Percentiles rank a stretch among this genome's conserved stretches.
Conservation (phyloP, 2,113 vertebrate species). For the Acanthochromis polyacanthus region DNA sequence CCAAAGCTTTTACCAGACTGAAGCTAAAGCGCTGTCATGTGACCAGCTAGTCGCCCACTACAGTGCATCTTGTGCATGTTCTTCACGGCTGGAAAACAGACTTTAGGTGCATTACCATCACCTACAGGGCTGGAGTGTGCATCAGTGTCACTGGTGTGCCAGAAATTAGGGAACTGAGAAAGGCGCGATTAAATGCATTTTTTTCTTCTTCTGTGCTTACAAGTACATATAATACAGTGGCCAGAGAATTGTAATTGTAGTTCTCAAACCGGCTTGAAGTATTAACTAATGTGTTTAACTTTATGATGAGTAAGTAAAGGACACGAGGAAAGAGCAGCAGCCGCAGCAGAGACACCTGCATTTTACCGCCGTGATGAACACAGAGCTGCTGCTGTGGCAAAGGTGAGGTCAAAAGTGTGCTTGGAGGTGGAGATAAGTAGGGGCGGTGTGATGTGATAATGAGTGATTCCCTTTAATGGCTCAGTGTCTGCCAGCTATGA, state of each 20-base stretch:
- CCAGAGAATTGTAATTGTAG: too few relatives aligned
- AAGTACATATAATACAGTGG: too few relatives aligned
- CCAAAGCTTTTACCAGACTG: too few relatives aligned
- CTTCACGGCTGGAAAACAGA: too few relatives aligned
- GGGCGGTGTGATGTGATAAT: slow-evolving; percentile 4
- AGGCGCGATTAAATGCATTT: too few relatives aligned
- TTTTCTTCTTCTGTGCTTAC: neutral
- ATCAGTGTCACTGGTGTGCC: too few relatives aligned
- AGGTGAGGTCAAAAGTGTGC: slow-evolving; percentile 30
- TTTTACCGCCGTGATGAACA: neutral
- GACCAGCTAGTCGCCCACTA: too few relatives aligned
- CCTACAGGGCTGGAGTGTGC: too few relatives aligned
- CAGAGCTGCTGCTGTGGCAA: slow-evolving; percentile 26
- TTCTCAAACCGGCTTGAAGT: neutral
- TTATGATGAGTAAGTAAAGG: neutral
- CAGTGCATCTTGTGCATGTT: too few relatives aligned
- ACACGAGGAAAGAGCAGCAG: neutral
- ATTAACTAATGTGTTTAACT: neutral
- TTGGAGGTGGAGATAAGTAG: slow-evolving; percentile 22
- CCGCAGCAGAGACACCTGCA: neutral
- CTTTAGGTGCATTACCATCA: too few relatives aligned
- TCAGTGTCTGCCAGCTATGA: neutral
- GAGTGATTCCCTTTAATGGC: slow-evolving; percentile 5
- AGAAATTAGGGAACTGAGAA: too few relatives aligned
- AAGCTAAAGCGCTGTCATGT: too few relatives aligned